Percentiles rank a stretch among this genome's conserved stretches.
phyloP scores from a whole-genome alignment of 2,797 vertebrate genomes.

The Sebastes dallii region DNA sequence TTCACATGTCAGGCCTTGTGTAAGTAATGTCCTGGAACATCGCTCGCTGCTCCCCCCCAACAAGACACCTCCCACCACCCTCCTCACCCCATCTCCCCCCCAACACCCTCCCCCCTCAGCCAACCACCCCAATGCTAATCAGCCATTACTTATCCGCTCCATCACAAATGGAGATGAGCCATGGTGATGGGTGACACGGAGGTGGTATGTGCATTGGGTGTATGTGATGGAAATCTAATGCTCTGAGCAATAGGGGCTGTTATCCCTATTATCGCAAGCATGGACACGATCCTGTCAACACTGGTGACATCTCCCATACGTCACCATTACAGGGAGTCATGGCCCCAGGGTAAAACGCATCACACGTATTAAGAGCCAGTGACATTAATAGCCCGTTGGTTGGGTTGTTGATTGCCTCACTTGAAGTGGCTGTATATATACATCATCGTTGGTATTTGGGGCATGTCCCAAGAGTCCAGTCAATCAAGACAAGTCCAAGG shows the following conservation, averaged over 20 bases:
- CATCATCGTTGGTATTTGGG: background rate
- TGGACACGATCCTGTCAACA: background rate
- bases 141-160: constrained; percentile 29
- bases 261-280: background rate
- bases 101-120: background rate
- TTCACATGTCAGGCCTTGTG: constrained; percentile 26
- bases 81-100: background rate
- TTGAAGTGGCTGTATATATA: background rate
- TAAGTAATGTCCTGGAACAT: constrained; percentile 40
- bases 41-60: constrained; percentile 11
- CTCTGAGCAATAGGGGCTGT: background rate
- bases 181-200: constrained; percentile 11
- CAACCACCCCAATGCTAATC: constrained; percentile 31
- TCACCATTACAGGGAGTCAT: background rate
- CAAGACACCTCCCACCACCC: constrained; percentile 3
- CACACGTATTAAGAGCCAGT: background rate
- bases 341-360: background rate
- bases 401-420: background rate
- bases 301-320: constrained; percentile 21
- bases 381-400: background rate
- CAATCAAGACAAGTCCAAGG: background rate
- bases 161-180: background rate
- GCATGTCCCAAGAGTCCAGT: background rate
- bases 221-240: constrained; percentile 14
- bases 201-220: background rate